Base-by-base conservation (phyloP, 2,888 invertebrate species). In the Nycteola revayana region DNA sequence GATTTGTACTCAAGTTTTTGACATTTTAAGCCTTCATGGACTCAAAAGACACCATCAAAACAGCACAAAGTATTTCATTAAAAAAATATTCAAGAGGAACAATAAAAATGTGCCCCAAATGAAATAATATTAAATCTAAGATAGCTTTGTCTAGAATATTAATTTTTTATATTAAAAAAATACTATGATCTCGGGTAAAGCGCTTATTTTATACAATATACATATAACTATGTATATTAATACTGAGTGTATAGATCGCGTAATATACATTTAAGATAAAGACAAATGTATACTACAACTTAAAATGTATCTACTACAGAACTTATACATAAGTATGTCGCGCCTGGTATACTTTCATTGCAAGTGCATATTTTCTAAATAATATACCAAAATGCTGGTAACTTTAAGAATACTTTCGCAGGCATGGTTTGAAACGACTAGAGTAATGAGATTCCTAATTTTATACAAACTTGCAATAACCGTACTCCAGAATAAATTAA, bases 171-270 rank as follows among this genome's bases (percentile, higher is more conserved):
- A 55, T 72, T 74, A 74, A 74, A 76, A 81, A 83, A 80, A 82
- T 79, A 78, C 70, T 78, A 75, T 77, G 57, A 61, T 67, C 58
- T 72, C 61, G 66, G 55, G 54, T 71, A 64, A 77, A 78, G 77
- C 74, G 67, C 63, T 72, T 67, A 64, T 36, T 40, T 55, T 35
- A 59, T 60, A 60, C 49, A 46, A 53, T 14, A 14, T 14, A 14
- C 14, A 21, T n/a, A 51, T 49, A 51, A 48, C 25, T 52, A 39
- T 42, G 9, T 51, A 43, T 31, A 58, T 63, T 78, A 81, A 80
- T 80, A 80, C 80, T 80, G 79, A 14, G 14, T 14, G 14, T 14
- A 14, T 14, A 66, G 59, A 66, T 69, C 51, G 30, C 50, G 36
- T 23, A 9, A 28, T 48, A 42, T 35, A 48, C 42, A 38, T 50